Base-by-base conservation (phyloP, 2,113 vertebrate genomes). In the Triplophysa rosa region DNA sequence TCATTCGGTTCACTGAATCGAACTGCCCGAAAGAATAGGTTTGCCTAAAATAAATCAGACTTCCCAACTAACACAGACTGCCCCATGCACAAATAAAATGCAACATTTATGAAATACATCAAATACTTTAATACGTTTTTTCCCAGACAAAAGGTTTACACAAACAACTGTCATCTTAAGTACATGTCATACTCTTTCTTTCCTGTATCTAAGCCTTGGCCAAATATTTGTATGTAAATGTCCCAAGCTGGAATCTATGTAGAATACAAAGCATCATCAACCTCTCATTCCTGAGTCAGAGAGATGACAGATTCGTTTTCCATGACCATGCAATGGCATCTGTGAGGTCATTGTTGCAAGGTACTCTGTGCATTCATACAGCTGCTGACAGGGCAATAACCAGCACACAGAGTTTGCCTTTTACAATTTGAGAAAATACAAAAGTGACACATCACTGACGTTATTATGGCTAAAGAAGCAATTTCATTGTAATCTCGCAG, bases 321-420 rank as follows among this genome's bases (percentile, higher is more conserved):
- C 83, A 85, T 85, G 84, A 85, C 78, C 67, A 65, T 62, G 72
- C 83, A 85, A 73, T 67, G 80, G 63, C 80, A 82, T 73, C 74
- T 19, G 72, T 71, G 77, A 82, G 80, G 84, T 85, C 80, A 85
- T 59, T 63, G 80, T 82, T 85, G 80, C 71, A 85, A 85, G 84
- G 80, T 84, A 65, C 79, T 84, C 77, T 79, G 49, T 65, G 58
- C 69, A 75, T 75, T 75, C 76, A 79, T 79, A 81, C 37, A 74
- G 58, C 71, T 62, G 83, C 83, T 84, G 83, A 84, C 79, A 79
- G 21, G 54, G 83, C 83, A 84, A 74, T 56, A 74, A 52, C 33
- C 33, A 21, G 24, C 63, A 37, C 45, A 40, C 58, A 72, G 47
- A 54, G 56, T 68, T 61, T 73, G 70, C 56, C 26, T 65, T 73